Evolutionary conservation across 2,113 vertebrate species (phyloP).

Genomic region (Garra rufa): DNA sequence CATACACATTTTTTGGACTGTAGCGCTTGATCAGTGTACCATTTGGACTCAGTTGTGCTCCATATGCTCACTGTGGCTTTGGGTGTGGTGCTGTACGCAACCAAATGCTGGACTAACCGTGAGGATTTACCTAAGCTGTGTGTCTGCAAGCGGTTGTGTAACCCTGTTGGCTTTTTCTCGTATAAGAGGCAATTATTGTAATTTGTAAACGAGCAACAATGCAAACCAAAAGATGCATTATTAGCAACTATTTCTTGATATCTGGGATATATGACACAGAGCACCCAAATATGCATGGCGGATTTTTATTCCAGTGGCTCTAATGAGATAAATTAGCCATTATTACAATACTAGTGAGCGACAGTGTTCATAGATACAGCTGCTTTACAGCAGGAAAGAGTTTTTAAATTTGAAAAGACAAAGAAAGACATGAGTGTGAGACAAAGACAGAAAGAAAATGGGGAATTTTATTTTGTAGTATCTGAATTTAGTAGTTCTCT

Average conservation of each 20-base stretch:
- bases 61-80: conserved; percentile 39
- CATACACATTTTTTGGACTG: neutral
- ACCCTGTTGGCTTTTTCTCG: conserved; percentile 5
- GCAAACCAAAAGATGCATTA: neutral
- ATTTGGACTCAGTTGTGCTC: conserved; percentile 33
- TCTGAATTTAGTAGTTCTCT: neutral
- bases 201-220: neutral
- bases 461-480: too few relatives aligned
- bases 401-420: neutral
- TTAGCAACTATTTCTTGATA: neutral
- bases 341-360: neutral
- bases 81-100: conserved; percentile 52
- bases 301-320: neutral
- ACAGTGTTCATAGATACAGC: neutral
- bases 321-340: neutral
- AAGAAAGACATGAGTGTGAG: neutral
- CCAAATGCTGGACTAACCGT: conserved; percentile 26
- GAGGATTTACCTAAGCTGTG: conserved; percentile 42
- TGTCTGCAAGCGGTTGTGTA: neutral
- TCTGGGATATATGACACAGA: neutral
- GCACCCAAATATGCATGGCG: conserved; percentile 1
- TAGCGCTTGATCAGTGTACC: neutral
- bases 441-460: neutral
- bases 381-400: neutral
- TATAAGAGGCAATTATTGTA: neutral